A percentile compares a stretch with the other conserved stretches of the same genome.
These are phyloP conservation scores for Ancistrus triradiatus DNA, from an alignment of 2,113 vertebrate genomes.

Conservation along the genomic window DNA sequence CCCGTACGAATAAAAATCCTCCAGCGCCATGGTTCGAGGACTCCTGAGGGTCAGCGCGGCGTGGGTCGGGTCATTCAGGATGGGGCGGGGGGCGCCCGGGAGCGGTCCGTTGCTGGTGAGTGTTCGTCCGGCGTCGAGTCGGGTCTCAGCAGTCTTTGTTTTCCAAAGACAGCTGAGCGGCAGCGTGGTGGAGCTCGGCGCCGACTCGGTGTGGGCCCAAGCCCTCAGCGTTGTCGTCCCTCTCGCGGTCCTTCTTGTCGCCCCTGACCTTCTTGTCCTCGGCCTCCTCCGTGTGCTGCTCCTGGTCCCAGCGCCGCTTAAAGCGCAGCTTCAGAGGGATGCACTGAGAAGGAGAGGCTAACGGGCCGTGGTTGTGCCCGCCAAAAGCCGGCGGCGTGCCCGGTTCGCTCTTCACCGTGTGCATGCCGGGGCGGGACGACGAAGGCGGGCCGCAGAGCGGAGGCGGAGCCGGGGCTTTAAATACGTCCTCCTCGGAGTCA, in stretches of 20 bases:
- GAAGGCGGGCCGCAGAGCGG: slow-evolving; percentile 57
- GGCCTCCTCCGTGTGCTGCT: slow-evolving; percentile 80
- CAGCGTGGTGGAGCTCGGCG: slow-evolving; percentile 81
- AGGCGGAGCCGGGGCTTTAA: slow-evolving; percentile 79
- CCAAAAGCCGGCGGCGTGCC: slow-evolving; percentile 52
- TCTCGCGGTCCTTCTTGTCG: slow-evolving; percentile 44
- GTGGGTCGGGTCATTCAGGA: no score
- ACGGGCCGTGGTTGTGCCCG: slow-evolving; percentile 1
- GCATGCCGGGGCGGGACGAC: slow-evolving; percentile 45
- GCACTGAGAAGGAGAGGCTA: slow-evolving; percentile 60
- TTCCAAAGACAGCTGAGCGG: slow-evolving; percentile 86
- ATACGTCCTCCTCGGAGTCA: slow-evolving; percentile 86
- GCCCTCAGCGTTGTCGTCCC: slow-evolving; percentile 57
- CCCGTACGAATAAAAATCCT: slow-evolving; percentile 28
- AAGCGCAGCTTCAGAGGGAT: slow-evolving; percentile 88
- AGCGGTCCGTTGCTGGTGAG: slow-evolving; percentile 19
- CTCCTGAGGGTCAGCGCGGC: slow-evolving; percentile 41
- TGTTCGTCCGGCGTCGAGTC: slow-evolving; percentile 17
- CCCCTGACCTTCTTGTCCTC: slow-evolving; percentile 79
- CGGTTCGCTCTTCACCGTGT: slow-evolving; percentile 65
- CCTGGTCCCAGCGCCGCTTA: slow-evolving; percentile 88
- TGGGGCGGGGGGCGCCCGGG: no score
- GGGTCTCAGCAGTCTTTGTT: slow-evolving; percentile 80
- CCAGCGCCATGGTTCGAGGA: slow-evolving; percentile 38
- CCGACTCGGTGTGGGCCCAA: slow-evolving; percentile 65